Evolutionary conservation across 2,888 invertebrate genomes (phyloP).

Genomic region (Agriotes lineatus): DNA sequence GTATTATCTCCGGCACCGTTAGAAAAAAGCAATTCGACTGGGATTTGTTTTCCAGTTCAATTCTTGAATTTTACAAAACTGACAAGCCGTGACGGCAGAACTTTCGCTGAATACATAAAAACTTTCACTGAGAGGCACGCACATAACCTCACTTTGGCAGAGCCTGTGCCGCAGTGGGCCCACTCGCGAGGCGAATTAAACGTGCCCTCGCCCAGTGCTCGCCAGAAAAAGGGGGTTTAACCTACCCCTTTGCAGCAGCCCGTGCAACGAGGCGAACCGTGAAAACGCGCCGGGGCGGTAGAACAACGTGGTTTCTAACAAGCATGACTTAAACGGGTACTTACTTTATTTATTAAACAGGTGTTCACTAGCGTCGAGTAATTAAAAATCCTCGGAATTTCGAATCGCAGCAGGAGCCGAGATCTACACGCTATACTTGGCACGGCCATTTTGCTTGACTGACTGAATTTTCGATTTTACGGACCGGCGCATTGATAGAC

Average conservation of each 20-base stretch:
- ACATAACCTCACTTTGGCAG: no score
- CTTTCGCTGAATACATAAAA: no score
- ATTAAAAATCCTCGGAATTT: slow-evolving; percentile 62
- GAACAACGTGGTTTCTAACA: neutral
- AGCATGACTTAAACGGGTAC: slow-evolving; percentile 48
- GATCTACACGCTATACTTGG: slow-evolving; percentile 63
- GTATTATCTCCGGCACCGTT: no score
- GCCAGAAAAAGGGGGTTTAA: slow-evolving; percentile 42
- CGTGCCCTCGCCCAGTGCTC: neutral
- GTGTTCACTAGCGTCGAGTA: slow-evolving; percentile 58
- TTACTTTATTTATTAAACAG: slow-evolving; percentile 62
- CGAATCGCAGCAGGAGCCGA: slow-evolving; percentile 62
- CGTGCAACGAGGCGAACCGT: neutral
- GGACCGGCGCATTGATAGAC: slow-evolving; percentile 39
- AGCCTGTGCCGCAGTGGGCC: no score
- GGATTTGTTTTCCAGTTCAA: no score
- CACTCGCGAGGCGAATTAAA: neutral
- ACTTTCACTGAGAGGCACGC: no score
- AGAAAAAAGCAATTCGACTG: no score
- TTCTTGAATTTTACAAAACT: no score
- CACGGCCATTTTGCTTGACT: slow-evolving; percentile 62
- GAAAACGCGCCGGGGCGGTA: neutral
- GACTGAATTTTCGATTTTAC: slow-evolving; percentile 38
- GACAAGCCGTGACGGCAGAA: no score
- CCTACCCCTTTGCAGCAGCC: slow-evolving; percentile 15